These are phyloP conservation scores for Hozukius guyotensis DNA, from an alignment of 2,797 vertebrate species.

Conservation along the genomic window DNA sequence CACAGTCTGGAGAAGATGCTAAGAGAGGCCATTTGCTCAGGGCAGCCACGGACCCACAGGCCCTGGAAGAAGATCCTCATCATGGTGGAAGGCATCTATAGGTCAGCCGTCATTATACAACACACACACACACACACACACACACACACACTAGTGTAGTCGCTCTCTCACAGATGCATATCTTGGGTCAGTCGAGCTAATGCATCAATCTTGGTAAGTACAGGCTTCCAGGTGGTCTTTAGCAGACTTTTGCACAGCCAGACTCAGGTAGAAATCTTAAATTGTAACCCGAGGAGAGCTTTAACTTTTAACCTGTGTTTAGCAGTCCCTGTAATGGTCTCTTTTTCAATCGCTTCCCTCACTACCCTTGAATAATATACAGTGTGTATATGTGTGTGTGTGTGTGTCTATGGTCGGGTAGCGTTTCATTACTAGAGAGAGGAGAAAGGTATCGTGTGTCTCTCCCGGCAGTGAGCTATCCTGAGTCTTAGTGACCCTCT, in stretches of 20 bases:
- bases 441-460: conserved; percentile 70
- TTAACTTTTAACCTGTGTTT: conserved; percentile 32
- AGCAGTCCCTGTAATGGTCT: conserved; percentile 50
- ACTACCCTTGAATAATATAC: conserved; percentile 55
- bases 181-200: background rate
- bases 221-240: conserved; percentile 26
- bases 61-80: conserved; percentile 97
- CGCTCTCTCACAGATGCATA: background rate
- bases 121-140: conserved; percentile 6
- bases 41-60: conserved; percentile 90
- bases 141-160: background rate
- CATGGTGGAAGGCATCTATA: conserved; percentile 95
- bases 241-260: conserved; percentile 1
- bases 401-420: conserved; percentile 22
- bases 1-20: conserved; percentile 90
- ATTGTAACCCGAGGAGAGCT: conserved; percentile 56
- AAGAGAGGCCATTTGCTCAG: conserved; percentile 88
- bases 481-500: conserved; percentile 72
- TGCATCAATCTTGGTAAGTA: conserved; percentile 13
- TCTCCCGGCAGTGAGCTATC: conserved; percentile 65
- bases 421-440: conserved; percentile 63
- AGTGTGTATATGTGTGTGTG: conserved; percentile 7
- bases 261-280: conserved; percentile 40
- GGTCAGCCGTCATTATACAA: conserved; percentile 76
- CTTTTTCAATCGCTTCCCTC: conserved; percentile 55